phyloP scores from a whole-genome alignment of 2,113 vertebrate species.

The Notarius lentiginosus region DNA sequence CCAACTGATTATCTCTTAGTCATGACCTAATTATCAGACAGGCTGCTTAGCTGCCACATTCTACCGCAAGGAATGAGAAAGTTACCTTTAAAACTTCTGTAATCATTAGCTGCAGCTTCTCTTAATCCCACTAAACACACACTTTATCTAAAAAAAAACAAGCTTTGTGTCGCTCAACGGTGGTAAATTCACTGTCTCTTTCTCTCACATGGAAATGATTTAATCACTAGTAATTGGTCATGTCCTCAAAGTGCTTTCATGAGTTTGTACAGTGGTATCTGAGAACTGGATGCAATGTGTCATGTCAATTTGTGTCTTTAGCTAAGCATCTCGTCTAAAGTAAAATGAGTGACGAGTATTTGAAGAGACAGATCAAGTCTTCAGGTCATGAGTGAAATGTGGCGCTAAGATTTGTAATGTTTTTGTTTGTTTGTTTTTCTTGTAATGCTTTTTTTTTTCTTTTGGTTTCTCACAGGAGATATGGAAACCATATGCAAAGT shows the following conservation, averaged over 20 bases:
- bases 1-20: constrained; percentile 78
- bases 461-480: not conserved
- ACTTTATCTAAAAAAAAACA: constrained; percentile 66
- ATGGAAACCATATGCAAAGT: not conserved
- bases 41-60: constrained; percentile 69
- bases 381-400: constrained; percentile 79
- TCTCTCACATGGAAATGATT: constrained; percentile 68
- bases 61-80: constrained; percentile 75
- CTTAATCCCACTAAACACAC: constrained; percentile 80
- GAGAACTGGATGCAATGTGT: constrained; percentile 49
- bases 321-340: constrained; percentile 41
- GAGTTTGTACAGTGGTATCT: constrained; percentile 53
- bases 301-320: constrained; percentile 33
- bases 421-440: constrained; percentile 56
- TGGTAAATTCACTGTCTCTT: constrained; percentile 55
- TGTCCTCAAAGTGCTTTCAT: constrained; percentile 61
- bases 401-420: constrained; percentile 67
- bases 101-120: constrained; percentile 78
- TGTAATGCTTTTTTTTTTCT: not conserved
- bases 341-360: constrained; percentile 77
- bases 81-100: constrained; percentile 82
- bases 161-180: constrained; percentile 56
- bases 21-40: constrained; percentile 78
- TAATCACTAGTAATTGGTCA: constrained; percentile 68
- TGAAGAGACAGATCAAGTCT: constrained; percentile 79